phyloP scores from a whole-genome alignment of 2,113 vertebrate genomes.

The Eleginops maclovinus region DNA sequence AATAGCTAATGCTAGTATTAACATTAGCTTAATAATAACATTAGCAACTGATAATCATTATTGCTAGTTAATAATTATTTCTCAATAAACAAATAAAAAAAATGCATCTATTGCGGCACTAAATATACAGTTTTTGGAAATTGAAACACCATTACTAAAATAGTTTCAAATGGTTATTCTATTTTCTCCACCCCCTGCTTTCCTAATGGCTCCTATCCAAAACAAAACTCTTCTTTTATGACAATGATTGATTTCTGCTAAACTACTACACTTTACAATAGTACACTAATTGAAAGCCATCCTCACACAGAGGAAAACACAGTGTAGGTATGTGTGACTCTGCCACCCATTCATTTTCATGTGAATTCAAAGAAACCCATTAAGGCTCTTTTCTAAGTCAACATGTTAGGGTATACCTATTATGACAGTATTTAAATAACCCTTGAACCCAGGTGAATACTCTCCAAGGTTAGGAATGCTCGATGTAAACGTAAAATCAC shows the following conservation, averaged over 20 bases:
- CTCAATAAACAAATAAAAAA: constrained; percentile 2
- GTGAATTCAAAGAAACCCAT: constrained; percentile 33
- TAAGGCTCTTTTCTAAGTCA: constrained; percentile 16
- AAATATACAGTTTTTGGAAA: neutral
- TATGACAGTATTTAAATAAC: constrained; percentile 58
- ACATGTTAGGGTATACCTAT: constrained; percentile 14
- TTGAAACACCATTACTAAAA: neutral
- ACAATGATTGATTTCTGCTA: constrained; percentile 39
- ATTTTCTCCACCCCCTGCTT: constrained; percentile 7
- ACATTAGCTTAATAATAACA: neutral
- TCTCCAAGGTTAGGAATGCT: constrained; percentile 52
- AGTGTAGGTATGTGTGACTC: constrained; percentile 13
- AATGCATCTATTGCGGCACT: neutral
- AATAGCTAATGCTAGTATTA: too few species aligned
- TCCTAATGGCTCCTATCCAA: constrained; percentile 22
- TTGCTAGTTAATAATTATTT: neutral
- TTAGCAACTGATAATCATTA: neutral
- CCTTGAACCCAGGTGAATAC: constrained; percentile 29
- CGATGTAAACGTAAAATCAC: constrained; percentile 63
- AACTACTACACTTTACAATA: neutral
- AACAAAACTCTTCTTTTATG: constrained; percentile 8
- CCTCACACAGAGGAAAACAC: neutral
- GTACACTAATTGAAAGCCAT: constrained; percentile 28
- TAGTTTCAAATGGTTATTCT: neutral
- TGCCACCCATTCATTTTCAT: constrained; percentile 20